These are phyloP conservation scores for Podotricha telesiphe DNA, from an alignment of 2,888 invertebrate genomes.

Conservation along the genomic window DNA sequence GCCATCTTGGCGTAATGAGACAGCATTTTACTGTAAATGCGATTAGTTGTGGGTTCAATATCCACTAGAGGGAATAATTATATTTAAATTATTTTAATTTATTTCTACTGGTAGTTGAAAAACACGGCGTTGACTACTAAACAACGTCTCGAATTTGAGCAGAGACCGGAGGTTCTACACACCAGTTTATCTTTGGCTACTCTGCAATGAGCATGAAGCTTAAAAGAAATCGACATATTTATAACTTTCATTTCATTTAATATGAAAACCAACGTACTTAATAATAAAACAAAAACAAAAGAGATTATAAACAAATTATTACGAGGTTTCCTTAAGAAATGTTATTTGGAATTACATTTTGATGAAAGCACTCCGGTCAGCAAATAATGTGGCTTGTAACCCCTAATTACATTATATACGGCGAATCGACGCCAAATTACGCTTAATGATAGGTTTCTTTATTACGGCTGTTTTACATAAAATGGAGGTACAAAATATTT, in stretches of 20 bases:
- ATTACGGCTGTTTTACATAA: conserved; percentile 26
- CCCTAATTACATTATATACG: conserved; percentile 25
- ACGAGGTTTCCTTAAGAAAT: background rate
- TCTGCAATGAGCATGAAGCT: no score
- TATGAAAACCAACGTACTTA: background rate
- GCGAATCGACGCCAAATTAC: conserved; percentile 31
- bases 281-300: background rate
- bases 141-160: no score
- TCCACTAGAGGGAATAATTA: no score
- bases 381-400: conserved; percentile 24
- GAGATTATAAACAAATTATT: conserved; percentile 13
- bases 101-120: no score
- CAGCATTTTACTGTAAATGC: no score
- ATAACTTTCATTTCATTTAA: background rate
- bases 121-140: no score
- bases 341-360: conserved; percentile 21
- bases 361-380: conserved; percentile 21
- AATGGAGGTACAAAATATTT: conserved; percentile 3
- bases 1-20: no score
- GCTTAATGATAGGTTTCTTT: conserved; percentile 27
- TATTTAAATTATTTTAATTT: no score
- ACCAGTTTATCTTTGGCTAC: no score
- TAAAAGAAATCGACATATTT: no score
- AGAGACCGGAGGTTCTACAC: no score
- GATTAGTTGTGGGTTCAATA: no score